phyloP scores from a whole-genome alignment of 1,140 invertebrate species.

The Leptoteleia sp. region DNA sequence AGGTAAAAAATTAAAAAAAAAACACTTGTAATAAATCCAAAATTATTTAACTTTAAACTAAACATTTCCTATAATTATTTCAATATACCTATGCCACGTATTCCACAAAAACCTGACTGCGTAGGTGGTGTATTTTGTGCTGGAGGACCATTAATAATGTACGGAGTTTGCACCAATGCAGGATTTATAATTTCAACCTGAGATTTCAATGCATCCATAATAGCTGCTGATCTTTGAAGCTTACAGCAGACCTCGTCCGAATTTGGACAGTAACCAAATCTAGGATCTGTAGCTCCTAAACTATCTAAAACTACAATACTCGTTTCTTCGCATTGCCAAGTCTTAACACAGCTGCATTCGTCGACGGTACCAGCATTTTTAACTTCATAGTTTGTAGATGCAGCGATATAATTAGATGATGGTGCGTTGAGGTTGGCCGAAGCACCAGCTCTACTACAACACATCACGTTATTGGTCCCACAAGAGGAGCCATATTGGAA shows the following conservation, averaged over 20 bases:
- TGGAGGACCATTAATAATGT: conserved; percentile 22
- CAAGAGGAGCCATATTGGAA: conserved; percentile 33
- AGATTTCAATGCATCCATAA: background rate
- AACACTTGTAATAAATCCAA: too few species aligned
- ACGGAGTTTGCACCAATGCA: conserved; percentile 8
- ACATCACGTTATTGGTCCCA: conserved; percentile 45
- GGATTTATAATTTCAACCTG: conserved; percentile 15
- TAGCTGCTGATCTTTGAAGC: conserved; percentile 4
- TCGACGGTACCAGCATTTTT: conserved; percentile 68
- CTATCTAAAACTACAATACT: conserved; percentile 64
- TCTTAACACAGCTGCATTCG: conserved; percentile 72
- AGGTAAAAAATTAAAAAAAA: too few species aligned
- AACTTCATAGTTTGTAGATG: conserved; percentile 10
- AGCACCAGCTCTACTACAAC: conserved; percentile 52
- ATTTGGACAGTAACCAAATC: conserved; percentile 70
- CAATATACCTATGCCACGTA: background rate
- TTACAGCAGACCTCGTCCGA: conserved; percentile 74
- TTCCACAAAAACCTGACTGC: background rate
- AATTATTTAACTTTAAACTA: too few species aligned
- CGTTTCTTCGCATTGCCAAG: conserved; percentile 62
- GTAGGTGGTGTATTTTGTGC: background rate
- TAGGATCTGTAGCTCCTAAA: conserved; percentile 71
- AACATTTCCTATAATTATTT: too few species aligned
- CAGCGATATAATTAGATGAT: background rate
- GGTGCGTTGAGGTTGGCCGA: background rate